phyloP scores from a whole-genome alignment of 2,113 vertebrate genomes.

The Microtus oregoni region DNA sequence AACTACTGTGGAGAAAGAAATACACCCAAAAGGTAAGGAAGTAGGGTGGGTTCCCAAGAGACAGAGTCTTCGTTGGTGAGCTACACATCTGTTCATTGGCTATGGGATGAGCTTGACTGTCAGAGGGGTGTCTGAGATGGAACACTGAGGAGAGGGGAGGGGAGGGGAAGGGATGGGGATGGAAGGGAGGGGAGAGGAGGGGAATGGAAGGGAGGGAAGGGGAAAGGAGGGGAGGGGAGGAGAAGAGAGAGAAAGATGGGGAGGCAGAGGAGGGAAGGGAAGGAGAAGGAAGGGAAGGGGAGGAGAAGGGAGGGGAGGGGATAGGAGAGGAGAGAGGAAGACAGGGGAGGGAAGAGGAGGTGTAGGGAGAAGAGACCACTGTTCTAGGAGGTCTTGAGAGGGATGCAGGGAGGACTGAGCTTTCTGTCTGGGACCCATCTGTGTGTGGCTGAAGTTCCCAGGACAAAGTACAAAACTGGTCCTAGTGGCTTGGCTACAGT shows the following conservation, averaged over 20 bases:
- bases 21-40: background rate
- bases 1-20: background rate
- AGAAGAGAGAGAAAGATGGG: fast-evolving
- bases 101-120: background rate
- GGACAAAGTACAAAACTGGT: background rate
- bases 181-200: background rate
- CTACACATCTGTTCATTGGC: too few species aligned
- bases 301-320: too few species aligned
- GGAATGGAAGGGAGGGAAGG: fast-evolving
- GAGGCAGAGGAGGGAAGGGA: fast-evolving
- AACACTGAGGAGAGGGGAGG: too few species aligned
- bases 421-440: background rate
- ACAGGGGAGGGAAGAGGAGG: background rate
- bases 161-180: too few species aligned
- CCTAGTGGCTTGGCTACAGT: background rate
- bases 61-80: background rate
- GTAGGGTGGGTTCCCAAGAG: background rate
- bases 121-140: background rate
- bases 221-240: fast-evolving
- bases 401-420: background rate
- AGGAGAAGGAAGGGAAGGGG: fast-evolving
- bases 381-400: background rate
- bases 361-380: background rate
- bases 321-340: background rate
- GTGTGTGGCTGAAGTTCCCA: background rate